Base-by-base conservation (phyloP, 1,140 invertebrate genomes). In the Aplysia californica region DNA sequence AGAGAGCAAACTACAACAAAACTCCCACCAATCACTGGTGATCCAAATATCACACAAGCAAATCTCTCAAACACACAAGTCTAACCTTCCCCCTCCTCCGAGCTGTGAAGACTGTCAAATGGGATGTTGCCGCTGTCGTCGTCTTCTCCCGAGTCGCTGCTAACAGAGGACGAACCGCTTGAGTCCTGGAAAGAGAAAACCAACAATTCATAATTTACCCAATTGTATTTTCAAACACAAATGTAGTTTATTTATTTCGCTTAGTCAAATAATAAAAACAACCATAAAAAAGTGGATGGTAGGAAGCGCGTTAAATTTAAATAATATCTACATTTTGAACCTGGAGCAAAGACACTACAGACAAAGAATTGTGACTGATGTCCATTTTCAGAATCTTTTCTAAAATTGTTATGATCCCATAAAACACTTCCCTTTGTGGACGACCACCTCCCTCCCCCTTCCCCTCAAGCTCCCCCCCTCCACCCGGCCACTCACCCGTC, bases 1-100 rank as follows among this genome's bases (percentile, higher is more conserved):
- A n/a, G n/a, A n/a, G n/a, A n/a, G n/a, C n/a, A n/a, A n/a, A n/a
- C n/a, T n/a, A n/a, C n/a, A n/a, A n/a, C n/a, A n/a, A n/a, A n/a
- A n/a, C n/a, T n/a, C n/a, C n/a, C n/a, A n/a, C n/a, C n/a, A n/a
- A n/a, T n/a, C n/a, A n/a, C n/a, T n/a, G n/a, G n/a, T n/a, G n/a
- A n/a, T n/a, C n/a, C n/a, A n/a, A n/a, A n/a, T n/a, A n/a, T n/a
- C n/a, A n/a, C n/a, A n/a, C n/a, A n/a, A n/a, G n/a, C n/a, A n/a
- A n/a, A n/a, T n/a, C n/a, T n/a, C n/a, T n/a, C n/a, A n/a, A n/a
- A n/a, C n/a, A n/a, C n/a, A n/a, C n/a, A n/a, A n/a, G n/a, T n/a
- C n/a, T n/a, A n/a, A n/a, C n/a, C n/a, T n/a, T 50, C n/a, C 10
- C 69, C 69, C 15, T 71, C 69, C 56, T 73, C 71, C 4, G 71